Base-by-base conservation (phyloP, 1,140 invertebrate species). In the Rhizoglyphus robini region DNA sequence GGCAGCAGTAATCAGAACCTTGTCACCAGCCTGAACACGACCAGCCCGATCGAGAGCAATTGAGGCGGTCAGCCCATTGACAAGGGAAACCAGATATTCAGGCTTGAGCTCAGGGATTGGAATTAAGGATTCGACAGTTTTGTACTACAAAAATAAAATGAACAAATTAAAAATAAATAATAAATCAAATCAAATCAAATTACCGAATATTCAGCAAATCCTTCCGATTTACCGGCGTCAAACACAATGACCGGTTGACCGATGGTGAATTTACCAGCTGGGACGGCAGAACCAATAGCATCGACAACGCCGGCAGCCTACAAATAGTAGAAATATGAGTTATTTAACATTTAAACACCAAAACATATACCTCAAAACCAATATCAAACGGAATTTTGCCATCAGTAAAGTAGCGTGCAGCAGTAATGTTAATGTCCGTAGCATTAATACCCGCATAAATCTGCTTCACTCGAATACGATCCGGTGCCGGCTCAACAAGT, bases 291-390 rank as follows among this genome's bases (percentile, higher is more conserved):
- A n/a, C n/a, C n/a, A n/a, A n/a, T n/a, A n/a, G n/a, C n/a, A n/a
- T n/a, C n/a, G n/a, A n/a, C n/a, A n/a, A n/a, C n/a, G n/a, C n/a
- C n/a, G n/a, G n/a, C n/a, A n/a, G 15, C n/a, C n/a, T n/a, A n/a
- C n/a, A n/a, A n/a, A n/a, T n/a, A n/a, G n/a, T n/a, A n/a, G n/a
- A n/a, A n/a, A n/a, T n/a, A n/a, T n/a, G n/a, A n/a, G n/a, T n/a
- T n/a, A n/a, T n/a, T n/a, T n/a, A n/a, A n/a, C n/a, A n/a, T n/a
- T n/a, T n/a, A n/a, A n/a, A n/a, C n/a, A n/a, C n/a, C n/a, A n/a
- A n/a, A n/a, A n/a, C n/a, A n/a, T 38, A 5, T 58, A 63, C 66
- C 29, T 69, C 68, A 60, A 69, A 58, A 34, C 68, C 68, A 30
- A 68, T 57, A 31, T 66, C 65, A 64, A 62, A 65, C 49, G 68